Base-by-base conservation (phyloP, 2,113 vertebrate genomes). In the Cromileptes altivelis region DNA sequence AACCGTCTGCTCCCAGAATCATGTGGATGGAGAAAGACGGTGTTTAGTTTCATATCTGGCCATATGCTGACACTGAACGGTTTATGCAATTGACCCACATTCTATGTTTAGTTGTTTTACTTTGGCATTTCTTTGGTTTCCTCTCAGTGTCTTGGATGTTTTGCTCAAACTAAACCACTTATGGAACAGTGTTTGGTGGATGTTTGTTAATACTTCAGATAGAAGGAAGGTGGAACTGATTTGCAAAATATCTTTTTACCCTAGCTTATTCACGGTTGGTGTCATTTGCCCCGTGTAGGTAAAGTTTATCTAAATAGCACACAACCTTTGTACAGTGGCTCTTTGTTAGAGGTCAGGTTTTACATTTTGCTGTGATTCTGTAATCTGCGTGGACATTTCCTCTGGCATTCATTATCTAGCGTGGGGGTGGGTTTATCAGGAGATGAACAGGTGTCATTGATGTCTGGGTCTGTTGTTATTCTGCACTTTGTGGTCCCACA, bases 401-500 rank as follows among this genome's bases (percentile, higher is more conserved):
- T 62, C 55, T 85, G 84, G 30, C 78, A 72, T 85, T 89, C 50
- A 71, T 82, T 88, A 89, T 91, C 70, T 76, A 4, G 45, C 4
- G 21, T 50, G n/a, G 2, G 10, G 8, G 58, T 50, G 64, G 45
- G 64, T 79, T 89, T 83, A 92, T 89, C 84, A 33, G 58, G 71
- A 75, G 60, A 84, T 73, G 42, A 80, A 5, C 81, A 72, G 82
- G 78, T 88, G 84, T 88, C 83, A 18, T 3, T 82, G 62, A 86
- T 42, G 23, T 70, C 40, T 57, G 30, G n/a, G 40, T 81, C 50
- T 45, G 25, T 68, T 73, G 65, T 88, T 89, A 47, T 87, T 91
- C 71, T 78, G 70, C 68, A 76, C 83, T 88, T 83, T 79, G 17
- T 13, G 23, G 17, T 40, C 33, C 11, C 18, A 37, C 58, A 5